Evolutionary conservation across 2,888 invertebrate species (phyloP).

Genomic region (Leucania comma): DNA sequence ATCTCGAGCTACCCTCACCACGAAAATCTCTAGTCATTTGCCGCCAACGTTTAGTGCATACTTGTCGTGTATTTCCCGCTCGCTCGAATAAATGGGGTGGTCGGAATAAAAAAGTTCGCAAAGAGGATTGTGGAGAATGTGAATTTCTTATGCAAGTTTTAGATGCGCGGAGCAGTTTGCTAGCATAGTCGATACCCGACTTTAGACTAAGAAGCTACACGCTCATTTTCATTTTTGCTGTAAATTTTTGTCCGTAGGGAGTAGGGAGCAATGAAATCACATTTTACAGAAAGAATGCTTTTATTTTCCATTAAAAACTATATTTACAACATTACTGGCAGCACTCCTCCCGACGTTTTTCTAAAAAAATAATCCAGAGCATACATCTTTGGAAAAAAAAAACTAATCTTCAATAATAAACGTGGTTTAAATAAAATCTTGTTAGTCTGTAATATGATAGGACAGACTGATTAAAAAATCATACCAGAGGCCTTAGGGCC

Average conservation of each 20-base stretch:
- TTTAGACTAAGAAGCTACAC: too few species aligned
- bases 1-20: too few species aligned
- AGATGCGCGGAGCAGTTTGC: too few species aligned
- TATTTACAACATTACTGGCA: conserved; percentile 75
- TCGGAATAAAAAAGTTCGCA: too few species aligned
- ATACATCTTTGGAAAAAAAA: conserved; percentile 80
- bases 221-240: too few species aligned
- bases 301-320: conserved; percentile 75
- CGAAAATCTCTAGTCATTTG: too few species aligned
- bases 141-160: too few species aligned
- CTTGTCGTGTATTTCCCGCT: too few species aligned
- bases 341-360: conserved; percentile 74
- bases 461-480: conserved; percentile 46
- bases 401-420: conserved; percentile 68
- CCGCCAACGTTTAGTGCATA: too few species aligned
- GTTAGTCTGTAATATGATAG: conserved; percentile 34
- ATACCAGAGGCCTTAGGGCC: conserved; percentile 21
- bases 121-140: too few species aligned
- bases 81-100: too few species aligned
- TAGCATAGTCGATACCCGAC: too few species aligned
- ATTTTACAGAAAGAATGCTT: conserved; percentile 77
- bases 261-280: conserved; percentile 49
- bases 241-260: not conserved
- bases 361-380: conserved; percentile 80
- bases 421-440: conserved; percentile 54